Evolutionary conservation across 2,113 vertebrate species (phyloP).

Genomic region (Scatophagus argus): DNA sequence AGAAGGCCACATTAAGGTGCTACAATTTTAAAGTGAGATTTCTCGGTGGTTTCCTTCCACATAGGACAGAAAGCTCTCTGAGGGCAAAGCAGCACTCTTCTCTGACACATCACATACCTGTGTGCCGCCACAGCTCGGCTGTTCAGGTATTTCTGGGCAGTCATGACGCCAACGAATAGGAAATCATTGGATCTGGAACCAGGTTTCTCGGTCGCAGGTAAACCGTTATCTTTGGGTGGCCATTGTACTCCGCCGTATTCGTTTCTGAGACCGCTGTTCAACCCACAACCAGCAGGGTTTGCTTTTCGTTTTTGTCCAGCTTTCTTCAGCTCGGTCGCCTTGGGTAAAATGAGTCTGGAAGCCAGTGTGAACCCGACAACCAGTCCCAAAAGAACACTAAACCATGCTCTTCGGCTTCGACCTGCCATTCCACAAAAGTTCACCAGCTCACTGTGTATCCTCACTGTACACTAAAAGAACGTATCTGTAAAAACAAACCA

Average conservation of each 20-base stretch:
- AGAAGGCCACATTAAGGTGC: not conserved
- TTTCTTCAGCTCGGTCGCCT: conserved; percentile 87
- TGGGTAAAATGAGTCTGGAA: conserved; percentile 90
- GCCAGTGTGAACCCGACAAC: conserved; percentile 94
- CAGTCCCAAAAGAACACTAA: conserved; percentile 92
- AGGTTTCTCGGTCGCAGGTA: conserved; percentile 68
- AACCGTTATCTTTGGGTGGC: conserved; percentile 70
- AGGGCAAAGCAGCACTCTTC: not conserved
- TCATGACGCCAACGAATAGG: conserved; percentile 97
- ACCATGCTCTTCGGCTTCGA: conserved; percentile 92
- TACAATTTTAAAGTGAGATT: not conserved
- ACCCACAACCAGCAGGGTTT: conserved; percentile 73
- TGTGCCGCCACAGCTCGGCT: conserved; percentile 92
- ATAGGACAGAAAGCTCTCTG: not conserved
- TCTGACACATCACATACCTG: conserved; percentile 82
- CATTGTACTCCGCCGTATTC: conserved; percentile 78
- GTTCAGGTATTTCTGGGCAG: conserved; percentile 96
- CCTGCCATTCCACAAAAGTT: conserved; percentile 87
- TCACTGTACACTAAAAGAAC: conserved; percentile 21
- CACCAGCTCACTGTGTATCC: conserved; percentile 27
- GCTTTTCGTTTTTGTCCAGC: conserved; percentile 85
- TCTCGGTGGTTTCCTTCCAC: not conserved
- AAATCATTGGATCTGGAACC: conserved; percentile 83
- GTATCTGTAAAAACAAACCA: not conserved
- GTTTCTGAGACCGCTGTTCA: conserved; percentile 66